phyloP scores from a whole-genome alignment of 2,888 invertebrate genomes.

The Lacanobia wlatinum region DNA sequence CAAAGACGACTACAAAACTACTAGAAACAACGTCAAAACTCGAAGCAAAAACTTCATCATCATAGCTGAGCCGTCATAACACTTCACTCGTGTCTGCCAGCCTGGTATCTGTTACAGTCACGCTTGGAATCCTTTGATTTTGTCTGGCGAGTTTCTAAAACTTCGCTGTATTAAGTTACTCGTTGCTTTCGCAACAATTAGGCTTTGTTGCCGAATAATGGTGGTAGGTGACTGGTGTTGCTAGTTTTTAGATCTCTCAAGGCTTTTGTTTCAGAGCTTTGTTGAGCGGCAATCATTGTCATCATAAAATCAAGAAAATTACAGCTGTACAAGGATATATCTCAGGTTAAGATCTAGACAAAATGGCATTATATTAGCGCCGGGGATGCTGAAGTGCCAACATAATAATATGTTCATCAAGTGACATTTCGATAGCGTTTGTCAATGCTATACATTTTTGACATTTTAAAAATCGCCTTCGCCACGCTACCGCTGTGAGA shows the following conservation, averaged over 20 bases:
- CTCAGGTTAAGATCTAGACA: too few species aligned
- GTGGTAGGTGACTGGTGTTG: neutral
- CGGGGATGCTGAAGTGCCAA: too few species aligned
- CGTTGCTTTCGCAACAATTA: conserved; percentile 61
- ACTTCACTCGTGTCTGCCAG: conserved; percentile 32
- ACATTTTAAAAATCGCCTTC: too few species aligned
- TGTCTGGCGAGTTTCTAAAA: conserved; percentile 62
- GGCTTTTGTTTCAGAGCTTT: neutral
- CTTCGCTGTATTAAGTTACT: conserved; percentile 56
- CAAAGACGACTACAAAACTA: conserved; percentile 1
- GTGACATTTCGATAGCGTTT: too few species aligned
- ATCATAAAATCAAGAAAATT: neutral
- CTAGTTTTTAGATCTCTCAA: neutral
- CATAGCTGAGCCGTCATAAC: conserved; percentile 21
- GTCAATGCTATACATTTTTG: too few species aligned
- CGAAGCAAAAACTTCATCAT: conserved; percentile 6
- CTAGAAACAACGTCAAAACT: conserved; percentile 18
- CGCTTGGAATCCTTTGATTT: conserved; percentile 63
- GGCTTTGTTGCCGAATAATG: conserved; percentile 29
- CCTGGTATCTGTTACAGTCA: conserved; percentile 61
- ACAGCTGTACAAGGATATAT: too few species aligned
- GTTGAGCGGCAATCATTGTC: too few species aligned
- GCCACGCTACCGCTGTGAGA: too few species aligned
- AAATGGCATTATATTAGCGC: too few species aligned
- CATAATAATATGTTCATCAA: too few species aligned